These are phyloP conservation scores for Criorhina ranunculi DNA, from an alignment of 2,888 invertebrate genomes.

Conservation along the genomic window DNA sequence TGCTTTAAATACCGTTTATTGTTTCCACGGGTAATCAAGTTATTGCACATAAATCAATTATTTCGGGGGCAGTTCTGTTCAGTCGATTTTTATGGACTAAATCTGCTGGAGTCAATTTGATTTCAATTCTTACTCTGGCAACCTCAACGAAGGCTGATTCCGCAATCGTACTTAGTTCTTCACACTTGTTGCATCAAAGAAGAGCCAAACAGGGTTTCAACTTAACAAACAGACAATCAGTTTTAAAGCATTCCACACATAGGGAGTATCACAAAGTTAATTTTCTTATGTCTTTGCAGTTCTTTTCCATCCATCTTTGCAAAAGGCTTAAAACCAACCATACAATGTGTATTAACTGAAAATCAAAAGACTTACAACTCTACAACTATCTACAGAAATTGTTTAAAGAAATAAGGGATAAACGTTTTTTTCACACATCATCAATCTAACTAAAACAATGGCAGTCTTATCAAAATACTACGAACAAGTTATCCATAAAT, in stretches of 20 bases:
- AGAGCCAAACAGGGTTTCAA: too few species aligned
- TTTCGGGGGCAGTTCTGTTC: too few species aligned
- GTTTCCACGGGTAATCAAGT: too few species aligned
- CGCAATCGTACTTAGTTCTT: too few species aligned
- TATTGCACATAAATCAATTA: too few species aligned
- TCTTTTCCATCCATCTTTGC: conserved; percentile 16
- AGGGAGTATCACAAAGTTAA: not conserved
- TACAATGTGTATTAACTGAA: conserved; percentile 34
- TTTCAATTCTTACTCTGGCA: too few species aligned
- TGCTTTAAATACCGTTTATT: too few species aligned
- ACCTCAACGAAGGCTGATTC: too few species aligned
- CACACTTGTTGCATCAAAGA: too few species aligned
- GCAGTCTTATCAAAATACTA: conserved; percentile 87
- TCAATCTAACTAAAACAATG: conserved; percentile 77
- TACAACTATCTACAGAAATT: conserved; percentile 4
- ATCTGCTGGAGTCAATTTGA: too few species aligned
- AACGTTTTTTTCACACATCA: not conserved
- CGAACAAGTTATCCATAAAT: conserved; percentile 86
- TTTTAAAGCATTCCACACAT: not conserved
- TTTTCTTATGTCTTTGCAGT: conserved; percentile 8
- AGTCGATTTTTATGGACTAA: too few species aligned
- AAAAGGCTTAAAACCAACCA: conserved; percentile 7
- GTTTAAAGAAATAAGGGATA: not conserved
- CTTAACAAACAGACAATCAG: too few species aligned
- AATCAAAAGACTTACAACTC: conserved; percentile 30